Percentiles rank a stretch among this genome's conserved stretches.
Evolutionary conservation across 2,113 vertebrate genomes (phyloP).

Genomic region (Panurus biarmicus): DNA sequence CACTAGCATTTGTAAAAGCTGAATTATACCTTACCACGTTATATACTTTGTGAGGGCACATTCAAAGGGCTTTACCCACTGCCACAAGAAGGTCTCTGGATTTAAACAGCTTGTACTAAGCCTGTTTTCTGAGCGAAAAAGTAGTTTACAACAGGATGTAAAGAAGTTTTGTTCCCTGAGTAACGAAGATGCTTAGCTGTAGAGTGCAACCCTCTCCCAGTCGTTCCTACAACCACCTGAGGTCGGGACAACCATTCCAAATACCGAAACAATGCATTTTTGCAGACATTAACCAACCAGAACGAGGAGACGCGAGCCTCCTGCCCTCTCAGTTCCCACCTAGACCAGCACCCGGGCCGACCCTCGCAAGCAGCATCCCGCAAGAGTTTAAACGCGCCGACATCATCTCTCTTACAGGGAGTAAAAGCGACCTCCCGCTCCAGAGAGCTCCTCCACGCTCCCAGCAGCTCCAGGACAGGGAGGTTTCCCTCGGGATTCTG

Average conservation of each 20-base stretch:
- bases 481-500: fast-evolving
- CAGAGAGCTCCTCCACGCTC: fast-evolving
- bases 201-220: fast-evolving
- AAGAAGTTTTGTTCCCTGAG: not conserved
- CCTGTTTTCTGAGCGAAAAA: not conserved
- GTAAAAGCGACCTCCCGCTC: fast-evolving
- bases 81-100: not conserved
- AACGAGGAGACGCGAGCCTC: fast-evolving
- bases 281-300: not conserved
- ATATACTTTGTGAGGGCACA: fast-evolving
- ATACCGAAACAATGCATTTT: fast-evolving
- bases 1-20: not conserved
- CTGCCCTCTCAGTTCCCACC: fast-evolving
- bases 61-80: not conserved
- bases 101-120: not conserved
- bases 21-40: not conserved
- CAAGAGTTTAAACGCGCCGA: fast-evolving
- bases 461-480: fast-evolving
- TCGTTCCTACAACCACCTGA: fast-evolving
- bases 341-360: fast-evolving
- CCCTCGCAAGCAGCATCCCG: fast-evolving
- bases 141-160: not conserved
- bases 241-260: fast-evolving
- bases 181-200: fast-evolving
- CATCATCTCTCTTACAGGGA: fast-evolving